Conservation (phyloP, 2,113 vertebrate genomes). For the Pygoscelis antarcticus region DNA sequence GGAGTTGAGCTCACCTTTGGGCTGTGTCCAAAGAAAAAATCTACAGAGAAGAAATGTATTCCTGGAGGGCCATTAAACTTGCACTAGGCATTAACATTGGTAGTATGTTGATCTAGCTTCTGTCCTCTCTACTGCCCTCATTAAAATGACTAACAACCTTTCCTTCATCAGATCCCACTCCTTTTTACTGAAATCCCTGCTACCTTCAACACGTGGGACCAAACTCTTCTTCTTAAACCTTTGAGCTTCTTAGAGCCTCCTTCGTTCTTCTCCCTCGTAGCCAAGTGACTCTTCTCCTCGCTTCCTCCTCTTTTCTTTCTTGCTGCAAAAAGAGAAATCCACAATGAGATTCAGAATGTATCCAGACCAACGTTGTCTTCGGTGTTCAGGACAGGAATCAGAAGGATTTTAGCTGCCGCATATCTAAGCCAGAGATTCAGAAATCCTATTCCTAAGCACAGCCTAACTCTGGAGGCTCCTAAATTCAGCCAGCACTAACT, state of each 20-base stretch:
- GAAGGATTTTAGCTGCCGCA: background rate
- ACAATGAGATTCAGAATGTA: background rate
- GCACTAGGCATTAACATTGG: background rate
- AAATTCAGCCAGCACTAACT: background rate
- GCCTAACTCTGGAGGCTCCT: background rate
- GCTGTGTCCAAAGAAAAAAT: constrained; percentile 25
- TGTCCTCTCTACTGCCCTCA: background rate
- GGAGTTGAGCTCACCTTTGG: constrained; percentile 31
- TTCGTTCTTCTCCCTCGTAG: accelerated
- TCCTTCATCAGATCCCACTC: background rate
- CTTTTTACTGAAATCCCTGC: background rate
- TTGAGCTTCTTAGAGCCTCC: background rate
- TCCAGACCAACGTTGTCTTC: background rate
- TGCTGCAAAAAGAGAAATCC: background rate
- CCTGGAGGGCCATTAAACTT: constrained; percentile 5
- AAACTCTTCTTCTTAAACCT: background rate
- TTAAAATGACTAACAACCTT: background rate
- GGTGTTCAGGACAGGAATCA: background rate
- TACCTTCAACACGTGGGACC: background rate
- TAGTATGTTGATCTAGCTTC: constrained; percentile 23
- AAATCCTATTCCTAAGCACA: background rate
- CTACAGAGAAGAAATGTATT: background rate
- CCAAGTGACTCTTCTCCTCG: background rate
- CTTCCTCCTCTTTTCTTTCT: background rate
- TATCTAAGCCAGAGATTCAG: background rate